Conservation (phyloP, 2,888 invertebrate genomes). For the Ptychoptera contaminata region DNA sequence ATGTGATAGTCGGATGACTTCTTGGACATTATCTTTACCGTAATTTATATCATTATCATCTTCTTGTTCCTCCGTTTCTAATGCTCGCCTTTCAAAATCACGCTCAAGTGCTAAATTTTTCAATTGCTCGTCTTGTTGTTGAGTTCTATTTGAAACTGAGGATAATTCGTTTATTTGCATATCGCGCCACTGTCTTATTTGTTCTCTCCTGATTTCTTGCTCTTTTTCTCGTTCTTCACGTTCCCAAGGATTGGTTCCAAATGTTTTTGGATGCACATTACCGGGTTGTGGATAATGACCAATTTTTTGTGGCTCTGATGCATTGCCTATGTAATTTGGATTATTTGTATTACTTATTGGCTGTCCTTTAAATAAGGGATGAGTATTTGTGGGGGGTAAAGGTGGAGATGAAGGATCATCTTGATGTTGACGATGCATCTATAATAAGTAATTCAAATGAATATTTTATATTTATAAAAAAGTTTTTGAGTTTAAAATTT, state of each 20-base stretch:
- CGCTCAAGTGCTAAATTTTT: conserved; percentile 80
- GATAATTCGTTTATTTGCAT: conserved; percentile 73
- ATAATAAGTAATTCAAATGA: not conserved
- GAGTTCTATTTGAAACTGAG: conserved; percentile 46
- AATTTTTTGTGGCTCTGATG: conserved; percentile 57
- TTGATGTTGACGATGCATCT: conserved; percentile 1
- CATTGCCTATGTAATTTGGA: conserved; percentile 40
- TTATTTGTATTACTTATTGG: conserved; percentile 16
- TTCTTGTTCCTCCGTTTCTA: conserved; percentile 54
- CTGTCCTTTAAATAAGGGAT: conserved; percentile 41
- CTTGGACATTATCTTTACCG: conserved; percentile 33
- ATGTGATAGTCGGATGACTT: conserved; percentile 33
- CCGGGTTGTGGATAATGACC: conserved; percentile 41
- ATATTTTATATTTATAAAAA: not conserved
- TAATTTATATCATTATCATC: conserved; percentile 41
- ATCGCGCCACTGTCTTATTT: conserved; percentile 66
- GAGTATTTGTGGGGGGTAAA: conserved; percentile 51
- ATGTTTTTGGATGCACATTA: conserved; percentile 15
- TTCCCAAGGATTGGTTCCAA: conserved; percentile 74
- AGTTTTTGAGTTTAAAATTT: not conserved
- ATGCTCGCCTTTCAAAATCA: conserved; percentile 84
- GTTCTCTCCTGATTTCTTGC: conserved; percentile 53
- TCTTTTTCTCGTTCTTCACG: conserved; percentile 81
- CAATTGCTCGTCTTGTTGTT: conserved; percentile 75
- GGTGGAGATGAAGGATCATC: conserved; percentile 35